Base-by-base conservation (phyloP, 2,797 vertebrate species). In the Sarcophilus harrisii region DNA sequence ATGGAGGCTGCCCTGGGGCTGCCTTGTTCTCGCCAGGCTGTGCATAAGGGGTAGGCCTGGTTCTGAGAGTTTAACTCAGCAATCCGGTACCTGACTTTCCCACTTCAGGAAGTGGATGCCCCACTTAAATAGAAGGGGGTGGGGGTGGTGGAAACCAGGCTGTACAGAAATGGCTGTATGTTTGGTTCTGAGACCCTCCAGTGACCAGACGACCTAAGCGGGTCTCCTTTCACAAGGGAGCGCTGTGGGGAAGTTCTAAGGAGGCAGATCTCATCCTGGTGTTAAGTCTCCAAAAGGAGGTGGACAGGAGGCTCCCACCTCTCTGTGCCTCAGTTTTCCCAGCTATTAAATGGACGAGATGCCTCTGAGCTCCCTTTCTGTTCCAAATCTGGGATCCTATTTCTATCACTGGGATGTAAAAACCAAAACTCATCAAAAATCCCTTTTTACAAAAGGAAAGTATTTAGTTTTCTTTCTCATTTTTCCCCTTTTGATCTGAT, bases 121-220 rank as follows among this genome's bases (percentile, higher is more conserved):
- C 52, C 9, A 54, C 3, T 54, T 54, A 4, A 54, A 54, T 54
- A 54, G 52, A 6, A 9, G 52, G 52, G 5, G 52, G 52, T 49
- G 49, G 49, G 60, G 6, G 32, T n/a, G 66, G 18, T n/a, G 18
- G 66, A 73, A 73, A 60, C 60, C 60, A 32, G 1, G n/a, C 32
- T 4, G 5, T 16, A n/a, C 13, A 0, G 32, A n/a, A n/a, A 32
- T 0, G 13, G 30, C 32, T 1, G 0, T 38, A 16, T 32, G 16
- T 21, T n/a, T 73, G 66, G 1, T 38, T 73, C 32, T 21, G 66
- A 73, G 66, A 73, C 32, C 1, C 18, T n/a, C 62, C 60, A 66
- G 3, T n/a, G 62, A 30, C 62, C 4, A 4, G 29, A 3, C 29
- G n/a, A 9, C 66, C 73, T 45, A 73, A 8, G 18, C 38, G n/a